Percentiles rank a stretch among this genome's conserved stretches.
phyloP scores from a whole-genome alignment of 2,888 invertebrate genomes.

The Odiellus spinosus region DNA sequence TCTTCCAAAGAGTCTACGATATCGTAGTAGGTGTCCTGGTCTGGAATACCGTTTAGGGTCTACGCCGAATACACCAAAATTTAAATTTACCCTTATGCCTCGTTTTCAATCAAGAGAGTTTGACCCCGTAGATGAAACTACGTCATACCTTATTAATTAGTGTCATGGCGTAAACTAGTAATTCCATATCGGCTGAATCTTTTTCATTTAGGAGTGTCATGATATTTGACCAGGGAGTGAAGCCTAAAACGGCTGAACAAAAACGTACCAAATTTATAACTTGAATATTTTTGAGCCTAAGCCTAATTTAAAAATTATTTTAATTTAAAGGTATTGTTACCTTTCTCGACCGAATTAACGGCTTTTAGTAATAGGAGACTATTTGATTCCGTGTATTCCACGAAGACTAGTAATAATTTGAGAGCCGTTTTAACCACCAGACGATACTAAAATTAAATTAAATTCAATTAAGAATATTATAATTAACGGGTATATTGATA shows the following conservation, averaged over 20 bases:
- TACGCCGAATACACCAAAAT: slow-evolving; percentile 1
- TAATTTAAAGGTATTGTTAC: neutral
- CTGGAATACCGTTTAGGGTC: slow-evolving; percentile 78
- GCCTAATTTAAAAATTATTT: no score
- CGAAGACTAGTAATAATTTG: slow-evolving; percentile 89
- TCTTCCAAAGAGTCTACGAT: slow-evolving; percentile 91
- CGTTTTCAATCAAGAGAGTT: neutral
- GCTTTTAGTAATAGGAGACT: slow-evolving; percentile 79
- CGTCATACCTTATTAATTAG: slow-evolving; percentile 59
- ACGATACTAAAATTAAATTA: slow-evolving; percentile 44
- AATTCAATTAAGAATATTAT: neutral
- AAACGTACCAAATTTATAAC: neutral
- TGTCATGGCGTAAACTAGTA: slow-evolving; percentile 88
- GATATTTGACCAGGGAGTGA: slow-evolving; percentile 57
- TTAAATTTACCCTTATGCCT: neutral
- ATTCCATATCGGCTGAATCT: slow-evolving; percentile 86
- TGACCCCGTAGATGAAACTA: no score
- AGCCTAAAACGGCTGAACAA: slow-evolving; percentile 29
- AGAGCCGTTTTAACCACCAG: slow-evolving; percentile 95
- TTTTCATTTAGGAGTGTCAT: slow-evolving; percentile 78
- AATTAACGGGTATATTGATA: no score
- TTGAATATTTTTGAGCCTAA: no score
- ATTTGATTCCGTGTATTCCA: slow-evolving; percentile 93
- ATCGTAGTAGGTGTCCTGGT: slow-evolving; percentile 94
- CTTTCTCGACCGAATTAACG: slow-evolving; percentile 59